Base-by-base conservation (phyloP, 2,797 vertebrate genomes). In the Perdix hodgsoniae region DNA sequence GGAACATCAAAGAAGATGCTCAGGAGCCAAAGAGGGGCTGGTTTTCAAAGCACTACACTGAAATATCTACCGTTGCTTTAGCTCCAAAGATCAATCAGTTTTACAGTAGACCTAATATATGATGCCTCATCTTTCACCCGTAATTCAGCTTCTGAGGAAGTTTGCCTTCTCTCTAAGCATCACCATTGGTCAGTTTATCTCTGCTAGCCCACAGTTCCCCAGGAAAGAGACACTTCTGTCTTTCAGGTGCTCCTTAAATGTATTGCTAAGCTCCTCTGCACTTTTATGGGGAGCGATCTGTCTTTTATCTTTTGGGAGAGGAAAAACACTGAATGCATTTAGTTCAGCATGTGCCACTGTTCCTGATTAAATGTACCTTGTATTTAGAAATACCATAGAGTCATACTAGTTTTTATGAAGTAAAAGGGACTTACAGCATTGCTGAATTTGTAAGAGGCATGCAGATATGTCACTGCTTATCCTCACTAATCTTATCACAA, bases 301-400 rank as follows among this genome's bases (percentile, higher is more conserved):
- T 40, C 40, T 29, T 5, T 0, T 82, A 10, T 4, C 16, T 91
- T 83, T 83, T 33, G 26, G 26, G 39, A 79, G 39, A 85, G 31
- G 19, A 47, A 23, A 65, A 66, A 49, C 35, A 22, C 0, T 4
- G 4, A 66, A 80, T 27, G 50, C 27, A 52, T 70, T 94, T 67
- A 67, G 74, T 91, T 89, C 71, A 77, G 35, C 50, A n/a, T 60
- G 17, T 3, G 47, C 12, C 35, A 26, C 12, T 49, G 14, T 45
- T 92, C 24, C 31, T 61, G 37, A 27, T 40, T 67, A 74, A 80
- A 83, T 29, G 17, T 71, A 74, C 14, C 27, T 73, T 37, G n/a
- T 63, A 59, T 83, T 95, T 75, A 83, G 83, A 91, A 85, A 77
- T 81, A 81, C 79, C 19, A 47, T 4, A 50, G 33, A 35, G 39